phyloP scores from a whole-genome alignment of 2,888 invertebrate genomes.

The Apomyelois bistriatella region DNA sequence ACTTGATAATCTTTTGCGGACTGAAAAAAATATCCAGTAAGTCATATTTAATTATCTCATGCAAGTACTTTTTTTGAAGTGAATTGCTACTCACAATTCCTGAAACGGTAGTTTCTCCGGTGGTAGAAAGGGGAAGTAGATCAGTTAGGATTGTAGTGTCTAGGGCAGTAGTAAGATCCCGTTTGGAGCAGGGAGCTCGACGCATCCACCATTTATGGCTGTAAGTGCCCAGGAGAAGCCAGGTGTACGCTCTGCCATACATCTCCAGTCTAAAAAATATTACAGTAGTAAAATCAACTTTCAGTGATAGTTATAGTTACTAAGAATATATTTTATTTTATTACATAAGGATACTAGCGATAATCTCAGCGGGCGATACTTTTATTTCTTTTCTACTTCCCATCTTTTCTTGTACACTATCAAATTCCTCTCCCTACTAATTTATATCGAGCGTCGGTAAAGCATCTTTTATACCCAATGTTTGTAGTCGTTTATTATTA shows the following conservation, averaged over 20 bases:
- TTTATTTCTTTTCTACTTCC: no score
- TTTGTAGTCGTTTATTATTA: no score
- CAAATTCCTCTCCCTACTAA: no score
- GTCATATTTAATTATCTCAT: no score
- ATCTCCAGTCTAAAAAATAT: slow-evolving; percentile 83
- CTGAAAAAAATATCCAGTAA: slow-evolving; percentile 69
- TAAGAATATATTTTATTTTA: no score
- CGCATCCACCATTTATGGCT: slow-evolving; percentile 87
- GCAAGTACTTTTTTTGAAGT: neutral
- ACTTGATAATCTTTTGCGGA: slow-evolving; percentile 93
- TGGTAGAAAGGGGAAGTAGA: slow-evolving; percentile 91
- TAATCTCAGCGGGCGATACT: no score
- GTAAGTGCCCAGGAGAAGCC: slow-evolving; percentile 96
- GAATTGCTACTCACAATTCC: slow-evolving; percentile 86
- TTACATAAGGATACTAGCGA: no score
- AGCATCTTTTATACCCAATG: no score
- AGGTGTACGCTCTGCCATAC: slow-evolving; percentile 95
- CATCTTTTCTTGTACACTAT: no score
- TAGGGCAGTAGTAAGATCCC: slow-evolving; percentile 87
- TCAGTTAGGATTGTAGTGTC: slow-evolving; percentile 95
- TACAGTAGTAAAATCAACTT: neutral
- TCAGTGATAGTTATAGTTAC: no score
- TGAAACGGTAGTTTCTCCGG: slow-evolving; percentile 91
- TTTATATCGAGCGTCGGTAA: no score
- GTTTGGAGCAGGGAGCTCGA: slow-evolving; percentile 83